Percentiles rank a stretch among this genome's conserved stretches.
Conservation (phyloP, 2,113 vertebrate genomes). For the Chaetorhynchus papuensis region DNA sequence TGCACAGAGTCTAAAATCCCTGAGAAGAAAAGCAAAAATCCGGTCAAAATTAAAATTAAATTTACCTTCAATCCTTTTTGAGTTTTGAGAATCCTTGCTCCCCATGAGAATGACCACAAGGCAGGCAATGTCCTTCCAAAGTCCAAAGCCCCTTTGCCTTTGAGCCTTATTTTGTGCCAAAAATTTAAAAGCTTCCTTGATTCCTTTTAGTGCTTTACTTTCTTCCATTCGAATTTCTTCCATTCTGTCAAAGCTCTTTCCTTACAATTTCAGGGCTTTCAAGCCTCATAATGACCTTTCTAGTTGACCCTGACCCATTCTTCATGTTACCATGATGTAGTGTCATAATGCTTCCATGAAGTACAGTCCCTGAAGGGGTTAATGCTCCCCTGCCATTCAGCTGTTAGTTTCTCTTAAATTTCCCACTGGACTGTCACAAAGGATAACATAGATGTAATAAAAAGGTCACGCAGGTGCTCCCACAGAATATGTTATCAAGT, state of each 20-base stretch:
- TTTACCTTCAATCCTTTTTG: background rate
- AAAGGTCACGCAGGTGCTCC: slow-evolving; percentile 1
- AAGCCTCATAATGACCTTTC: background rate
- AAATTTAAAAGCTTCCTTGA: background rate
- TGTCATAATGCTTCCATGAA: background rate
- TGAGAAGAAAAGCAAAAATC: background rate
- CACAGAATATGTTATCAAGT: slow-evolving; percentile 6
- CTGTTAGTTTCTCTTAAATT: slow-evolving; percentile 22
- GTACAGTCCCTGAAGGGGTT: slow-evolving; percentile 9
- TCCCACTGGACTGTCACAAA: background rate
- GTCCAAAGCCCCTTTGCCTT: background rate
- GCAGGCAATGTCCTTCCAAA: background rate
- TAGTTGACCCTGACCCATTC: background rate
- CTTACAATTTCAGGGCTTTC: background rate
- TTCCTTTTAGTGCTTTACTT: background rate
- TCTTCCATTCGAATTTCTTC: background rate
- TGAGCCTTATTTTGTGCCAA: background rate
- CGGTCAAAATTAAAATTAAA: background rate
- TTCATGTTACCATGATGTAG: background rate
- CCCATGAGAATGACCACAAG: background rate
- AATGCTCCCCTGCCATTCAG: slow-evolving; percentile 12
- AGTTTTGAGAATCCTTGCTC: background rate
- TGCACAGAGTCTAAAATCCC: background rate
- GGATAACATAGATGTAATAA: slow-evolving; percentile 36
- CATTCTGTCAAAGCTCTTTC: background rate